phyloP scores from a whole-genome alignment of 2,888 invertebrate genomes.

The Neoaliturus tenellus region DNA sequence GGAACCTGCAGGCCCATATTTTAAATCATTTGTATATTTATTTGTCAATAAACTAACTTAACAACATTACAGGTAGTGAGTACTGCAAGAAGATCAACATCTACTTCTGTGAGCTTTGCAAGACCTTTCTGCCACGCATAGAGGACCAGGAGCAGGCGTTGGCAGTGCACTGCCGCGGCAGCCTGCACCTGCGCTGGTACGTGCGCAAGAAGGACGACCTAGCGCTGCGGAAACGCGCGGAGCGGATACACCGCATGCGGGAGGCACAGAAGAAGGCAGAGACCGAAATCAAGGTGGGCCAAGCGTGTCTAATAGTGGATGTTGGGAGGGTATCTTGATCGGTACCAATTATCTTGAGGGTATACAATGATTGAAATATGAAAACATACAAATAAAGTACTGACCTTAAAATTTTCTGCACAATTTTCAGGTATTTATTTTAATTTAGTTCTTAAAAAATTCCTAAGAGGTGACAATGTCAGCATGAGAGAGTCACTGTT shows the following conservation, averaged over 20 bases:
- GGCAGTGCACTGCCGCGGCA: slow-evolving; percentile 84
- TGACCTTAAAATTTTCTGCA: no score
- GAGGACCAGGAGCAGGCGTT: slow-evolving; percentile 78
- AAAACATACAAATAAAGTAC: background rate
- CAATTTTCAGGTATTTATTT: no score
- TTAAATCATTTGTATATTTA: no score
- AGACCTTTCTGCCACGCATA: slow-evolving; percentile 82
- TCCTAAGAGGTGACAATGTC: no score
- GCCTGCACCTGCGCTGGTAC: slow-evolving; percentile 86
- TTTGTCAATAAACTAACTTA: no score
- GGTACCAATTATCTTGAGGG: no score
- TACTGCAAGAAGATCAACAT: slow-evolving; percentile 87
- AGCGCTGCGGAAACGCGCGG: slow-evolving; percentile 82
- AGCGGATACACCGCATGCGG: slow-evolving; percentile 74
- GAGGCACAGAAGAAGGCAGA: slow-evolving; percentile 70
- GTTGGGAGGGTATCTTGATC: no score
- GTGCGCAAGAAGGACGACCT: slow-evolving; percentile 87
- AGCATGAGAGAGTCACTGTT: no score
- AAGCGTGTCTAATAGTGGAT: no score
- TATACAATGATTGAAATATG: no score
- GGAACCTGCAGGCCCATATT: no score
- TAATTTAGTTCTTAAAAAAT: no score
- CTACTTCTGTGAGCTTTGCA: slow-evolving; percentile 88
- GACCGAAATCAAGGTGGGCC: background rate
- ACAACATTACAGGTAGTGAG: slow-evolving; percentile 77